Conservation (phyloP, 2,888 invertebrate genomes). For the Ectemnius lituratus region DNA sequence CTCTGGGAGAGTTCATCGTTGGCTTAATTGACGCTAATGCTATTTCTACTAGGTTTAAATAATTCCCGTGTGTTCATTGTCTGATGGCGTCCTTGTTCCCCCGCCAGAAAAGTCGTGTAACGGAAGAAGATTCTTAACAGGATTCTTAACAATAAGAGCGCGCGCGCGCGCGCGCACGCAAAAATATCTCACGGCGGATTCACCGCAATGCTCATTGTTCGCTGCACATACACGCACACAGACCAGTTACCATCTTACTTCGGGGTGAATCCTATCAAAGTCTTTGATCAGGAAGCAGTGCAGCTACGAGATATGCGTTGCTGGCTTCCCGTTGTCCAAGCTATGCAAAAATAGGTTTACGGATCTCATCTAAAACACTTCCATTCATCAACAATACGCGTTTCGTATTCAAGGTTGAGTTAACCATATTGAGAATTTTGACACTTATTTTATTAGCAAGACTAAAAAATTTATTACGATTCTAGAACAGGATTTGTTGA, state of each 20-base stretch:
- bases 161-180: constrained; percentile 18
- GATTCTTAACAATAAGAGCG: constrained; percentile 46
- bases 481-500: too few species aligned
- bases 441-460: too few species aligned
- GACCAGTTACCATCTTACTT: constrained; percentile 40
- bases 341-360: too few species aligned
- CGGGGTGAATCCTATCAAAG: constrained; percentile 57
- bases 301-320: constrained; percentile 20
- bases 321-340: too few species aligned
- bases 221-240: constrained; percentile 34
- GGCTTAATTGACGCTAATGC: constrained; percentile 40
- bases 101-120: constrained; percentile 49
- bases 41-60: constrained; percentile 11
- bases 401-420: too few species aligned
- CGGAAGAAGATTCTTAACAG: constrained; percentile 37
- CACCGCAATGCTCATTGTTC: constrained; percentile 64
- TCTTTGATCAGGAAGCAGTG: constrained; percentile 53
- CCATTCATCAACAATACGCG: too few species aligned
- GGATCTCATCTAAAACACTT: too few species aligned
- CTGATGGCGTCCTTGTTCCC: constrained; percentile 50
- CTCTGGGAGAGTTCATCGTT: neutral
- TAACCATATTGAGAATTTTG: too few species aligned
- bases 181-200: constrained; percentile 58
- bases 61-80: constrained; percentile 17
- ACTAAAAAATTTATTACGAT: too few species aligned